These are phyloP conservation scores for Nycticebus coucang DNA, from an alignment of 2,113 vertebrate genomes.

Conservation along the genomic window DNA sequence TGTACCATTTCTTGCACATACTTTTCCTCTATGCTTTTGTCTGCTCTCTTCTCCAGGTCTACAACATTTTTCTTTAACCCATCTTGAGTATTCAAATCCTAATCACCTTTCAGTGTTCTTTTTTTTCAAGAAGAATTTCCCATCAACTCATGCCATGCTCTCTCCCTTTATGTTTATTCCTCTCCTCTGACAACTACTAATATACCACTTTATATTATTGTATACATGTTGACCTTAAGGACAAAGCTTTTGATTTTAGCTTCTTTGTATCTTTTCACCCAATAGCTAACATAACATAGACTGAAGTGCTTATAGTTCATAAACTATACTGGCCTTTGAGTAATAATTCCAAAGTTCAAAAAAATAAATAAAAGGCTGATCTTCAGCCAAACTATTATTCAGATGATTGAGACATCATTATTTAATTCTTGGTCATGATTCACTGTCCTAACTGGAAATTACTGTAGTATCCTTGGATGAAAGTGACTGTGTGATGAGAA, in stretches of 20 bases:
- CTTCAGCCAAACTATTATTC: not conserved
- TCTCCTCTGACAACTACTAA: not conserved
- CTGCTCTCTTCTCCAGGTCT: not conserved
- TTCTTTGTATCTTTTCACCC: not conserved
- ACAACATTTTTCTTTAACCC: not conserved
- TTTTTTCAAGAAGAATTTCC: not conserved
- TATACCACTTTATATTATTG: not conserved
- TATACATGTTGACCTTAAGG: not conserved
- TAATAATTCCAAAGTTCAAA: not conserved
- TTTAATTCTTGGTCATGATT: not conserved
- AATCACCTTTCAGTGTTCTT: not conserved
- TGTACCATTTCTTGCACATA: not conserved
- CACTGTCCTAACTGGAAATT: not conserved
- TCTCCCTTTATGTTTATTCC: not conserved
- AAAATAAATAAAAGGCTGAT: not conserved
- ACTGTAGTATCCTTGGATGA: not conserved
- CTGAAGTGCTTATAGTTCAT: slow-evolving; percentile 4
- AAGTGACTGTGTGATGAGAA: not conserved
- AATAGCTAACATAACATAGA: not conserved
- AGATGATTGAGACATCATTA: not conserved
- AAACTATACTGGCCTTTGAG: not conserved
- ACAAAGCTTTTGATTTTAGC: not conserved
- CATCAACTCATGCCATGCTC: not conserved
- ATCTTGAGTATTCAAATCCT: not conserved
- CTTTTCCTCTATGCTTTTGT: not conserved